Evolutionary conservation across 2,113 vertebrate genomes (phyloP), one percentile per base, ranked within the genome.

Genomic region (Pitta sordida): DNA sequence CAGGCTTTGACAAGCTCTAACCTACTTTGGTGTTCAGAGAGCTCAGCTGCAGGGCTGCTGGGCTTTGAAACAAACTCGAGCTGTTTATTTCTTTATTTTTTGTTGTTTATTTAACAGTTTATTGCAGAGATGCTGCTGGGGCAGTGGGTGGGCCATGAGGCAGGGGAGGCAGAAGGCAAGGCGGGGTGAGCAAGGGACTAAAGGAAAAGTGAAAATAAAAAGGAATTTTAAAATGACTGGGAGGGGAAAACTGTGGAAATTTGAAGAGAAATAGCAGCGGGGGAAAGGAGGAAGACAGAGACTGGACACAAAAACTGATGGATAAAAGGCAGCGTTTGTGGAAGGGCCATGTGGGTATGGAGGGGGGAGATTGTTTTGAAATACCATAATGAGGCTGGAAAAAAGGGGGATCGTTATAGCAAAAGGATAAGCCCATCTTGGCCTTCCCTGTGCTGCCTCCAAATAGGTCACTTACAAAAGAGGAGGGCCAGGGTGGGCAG

Each of bases 1-100:
- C 76, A 91, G 64, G 67, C 68, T 94, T 81, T 94, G 76, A 90
- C 71, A 93, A 80, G 59, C 71, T 83, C 63, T 71, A 93, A 39
- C 58, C 62, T 74, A 86, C 77, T 95, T 43, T 63, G 51, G 23
- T 55, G 90, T 92, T 88, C 78, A 85, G 30, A 93, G 59, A 86
- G 63, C 79, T 93, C 63, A 70, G 75, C 85, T 87, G 69, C 62
- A 43, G 46, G 68, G 46, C 55, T 86, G 12, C 43, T 83, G 29
- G 15, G 53, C 86, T 94, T 46, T 70, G 63, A 91, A 76, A 59
- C 48, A 63, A 91, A 70, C 13, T 83, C 15, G 41, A 32, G 48
- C 48, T 43, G 34, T 7, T 75, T 16, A 13, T 44, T 34, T 62
- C 9, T 63, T 63, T 63, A 43, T 27, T 63, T 22, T 18, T 44